Percentiles rank a stretch among this genome's conserved stretches.
phyloP scores from a whole-genome alignment of 2,113 vertebrate genomes.

The Sphyrna mokarran region DNA sequence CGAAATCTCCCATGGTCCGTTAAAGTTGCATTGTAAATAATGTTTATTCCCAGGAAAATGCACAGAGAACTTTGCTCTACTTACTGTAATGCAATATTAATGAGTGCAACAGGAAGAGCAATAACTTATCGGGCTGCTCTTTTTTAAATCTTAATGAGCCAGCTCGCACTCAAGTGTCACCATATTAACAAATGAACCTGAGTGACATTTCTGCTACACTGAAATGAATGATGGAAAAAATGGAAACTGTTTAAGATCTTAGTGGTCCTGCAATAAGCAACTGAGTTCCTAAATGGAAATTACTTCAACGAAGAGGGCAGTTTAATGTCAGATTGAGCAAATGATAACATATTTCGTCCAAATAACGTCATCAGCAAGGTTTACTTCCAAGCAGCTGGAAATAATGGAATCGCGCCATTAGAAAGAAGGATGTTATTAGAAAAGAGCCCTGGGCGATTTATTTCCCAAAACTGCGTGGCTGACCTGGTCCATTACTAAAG shows the following conservation, averaged over 20 bases:
- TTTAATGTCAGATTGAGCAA: background rate
- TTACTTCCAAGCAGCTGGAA: background rate
- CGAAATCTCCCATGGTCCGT: background rate
- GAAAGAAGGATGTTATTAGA: background rate
- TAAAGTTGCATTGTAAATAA: background rate
- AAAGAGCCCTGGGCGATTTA: background rate
- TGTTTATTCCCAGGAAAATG: background rate
- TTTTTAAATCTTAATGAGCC: constrained; percentile 1
- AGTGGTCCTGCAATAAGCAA: background rate
- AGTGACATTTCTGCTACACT: background rate
- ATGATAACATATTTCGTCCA: background rate
- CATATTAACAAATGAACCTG: background rate
- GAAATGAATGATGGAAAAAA: background rate
- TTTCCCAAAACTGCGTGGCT: background rate
- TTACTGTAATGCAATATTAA: background rate
- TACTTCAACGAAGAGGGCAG: background rate
- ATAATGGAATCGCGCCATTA: too few species aligned
- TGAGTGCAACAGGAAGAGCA: background rate
- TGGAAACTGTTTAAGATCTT: background rate
- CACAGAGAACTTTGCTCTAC: too few species aligned
- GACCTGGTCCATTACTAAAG: background rate
- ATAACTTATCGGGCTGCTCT: background rate
- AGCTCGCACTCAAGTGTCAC: background rate
- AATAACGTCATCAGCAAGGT: background rate
- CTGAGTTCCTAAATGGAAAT: background rate